Conservation (phyloP, 2,888 invertebrate species). For the Torymus tubicola region DNA sequence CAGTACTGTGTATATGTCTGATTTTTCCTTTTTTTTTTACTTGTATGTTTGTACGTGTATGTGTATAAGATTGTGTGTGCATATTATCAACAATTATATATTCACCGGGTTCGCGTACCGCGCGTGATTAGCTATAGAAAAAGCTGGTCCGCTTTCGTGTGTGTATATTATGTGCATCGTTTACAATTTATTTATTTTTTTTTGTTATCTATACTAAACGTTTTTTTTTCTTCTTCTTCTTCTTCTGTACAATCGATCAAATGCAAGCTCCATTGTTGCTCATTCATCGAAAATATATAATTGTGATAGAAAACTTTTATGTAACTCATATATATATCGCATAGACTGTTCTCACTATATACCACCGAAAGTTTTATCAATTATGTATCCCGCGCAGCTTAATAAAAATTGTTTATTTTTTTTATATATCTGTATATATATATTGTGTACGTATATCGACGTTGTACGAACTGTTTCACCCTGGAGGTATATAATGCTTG, state of each 20-base stretch:
- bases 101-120: constrained; percentile 30
- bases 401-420: not conserved
- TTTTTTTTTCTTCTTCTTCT: too few relatives aligned
- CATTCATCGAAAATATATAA: not conserved
- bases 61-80: not conserved
- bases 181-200: not conserved
- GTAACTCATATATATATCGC: not conserved
- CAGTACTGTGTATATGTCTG: constrained; percentile 10
- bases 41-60: too few relatives aligned
- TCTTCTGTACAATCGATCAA: too few relatives aligned
- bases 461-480: constrained; percentile 1
- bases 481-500: not conserved
- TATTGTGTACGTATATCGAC: constrained; percentile 17
- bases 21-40: constrained; percentile 6
- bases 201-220: not conserved
- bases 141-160: constrained; percentile 38
- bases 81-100: constrained; percentile 35
- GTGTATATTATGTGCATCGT: constrained; percentile 7
- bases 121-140: not conserved
- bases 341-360: too few relatives aligned
- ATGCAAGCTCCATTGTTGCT: not conserved
- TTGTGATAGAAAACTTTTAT: constrained; percentile 1
- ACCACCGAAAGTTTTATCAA: too few relatives aligned
- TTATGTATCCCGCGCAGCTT: not conserved
- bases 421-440: not conserved